phyloP scores from a whole-genome alignment of 2,113 vertebrate genomes.

The Tor tambroides region DNA sequence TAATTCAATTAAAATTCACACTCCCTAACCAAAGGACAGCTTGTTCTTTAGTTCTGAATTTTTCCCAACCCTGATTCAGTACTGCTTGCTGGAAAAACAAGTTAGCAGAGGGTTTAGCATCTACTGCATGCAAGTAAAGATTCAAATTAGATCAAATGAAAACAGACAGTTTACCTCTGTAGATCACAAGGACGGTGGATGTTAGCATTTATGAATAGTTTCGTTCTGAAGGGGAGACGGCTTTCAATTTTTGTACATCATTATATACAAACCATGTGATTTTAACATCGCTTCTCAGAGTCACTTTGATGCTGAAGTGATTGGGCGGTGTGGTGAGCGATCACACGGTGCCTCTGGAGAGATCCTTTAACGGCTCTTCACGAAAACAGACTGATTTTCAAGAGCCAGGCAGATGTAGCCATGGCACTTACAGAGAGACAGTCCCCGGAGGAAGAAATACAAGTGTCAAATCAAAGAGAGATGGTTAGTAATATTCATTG shows the following conservation, averaged over 20 bases:
- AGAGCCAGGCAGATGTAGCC: conserved; percentile 63
- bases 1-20: not conserved
- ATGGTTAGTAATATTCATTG: conserved; percentile 24
- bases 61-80: not conserved
- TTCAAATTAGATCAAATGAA: conserved; percentile 13
- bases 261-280: conserved; percentile 23
- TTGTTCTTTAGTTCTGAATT: not conserved
- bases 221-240: conserved; percentile 16
- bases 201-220: conserved; percentile 10
- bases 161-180: not conserved
- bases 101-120: not conserved
- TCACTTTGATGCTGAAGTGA: conserved; percentile 73
- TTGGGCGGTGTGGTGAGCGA: conserved; percentile 74
- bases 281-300: conserved; percentile 50
- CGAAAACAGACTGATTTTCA: conserved; percentile 70
- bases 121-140: not conserved
- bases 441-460: not conserved
- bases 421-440: conserved; percentile 24
- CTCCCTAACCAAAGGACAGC: not conserved
- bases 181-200: not conserved
- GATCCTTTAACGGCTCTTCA: conserved; percentile 65
- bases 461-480: conserved; percentile 38
- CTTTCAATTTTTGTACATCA: conserved; percentile 36
- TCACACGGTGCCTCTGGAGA: conserved; percentile 69
- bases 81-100: not conserved